Base-by-base conservation (phyloP, 2,888 invertebrate genomes). In the Eugnorisma glareosa region DNA sequence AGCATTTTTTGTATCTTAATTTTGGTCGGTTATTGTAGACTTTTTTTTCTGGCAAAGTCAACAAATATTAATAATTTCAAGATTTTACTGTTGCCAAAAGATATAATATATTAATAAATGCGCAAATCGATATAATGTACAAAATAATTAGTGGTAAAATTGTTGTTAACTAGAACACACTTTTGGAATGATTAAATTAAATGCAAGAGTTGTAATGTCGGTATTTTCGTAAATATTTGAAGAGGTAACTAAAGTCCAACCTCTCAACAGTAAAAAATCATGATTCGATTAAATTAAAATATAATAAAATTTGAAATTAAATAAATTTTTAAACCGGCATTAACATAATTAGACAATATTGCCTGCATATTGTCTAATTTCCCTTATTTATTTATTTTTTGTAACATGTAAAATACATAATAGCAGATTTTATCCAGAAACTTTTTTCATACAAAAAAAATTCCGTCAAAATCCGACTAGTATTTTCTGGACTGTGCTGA, bases 371-470 rank as follows among this genome's bases (percentile, higher is more conserved):
- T 31, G 59, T 4, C 48, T 57, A 80, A 59, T 45, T 45, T 37
- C 31, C 7, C 15, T 10, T 45, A 24, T 43, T 28, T 3, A 63
- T 48, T 64, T 48, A 2, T 18, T 28, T 57, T 48, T 35, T 31
- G 24, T 61, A 63, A 18, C 10, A 63, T 54, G 28, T 45, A 4
- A 79, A 83, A 72, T 57, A 83, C 73, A 1, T 54, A 31, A 21
- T 61, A n/a, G 51, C 86, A 86, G 71, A 71, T 48, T 67, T 63
- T 37, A 73, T 72, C 83, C 21, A 73, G 73, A 66, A 64, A 88
- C 87, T 85, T 81, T 88, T 88, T 88, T 88, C 89, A 15, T 87
- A 31, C n/a, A 88, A 88, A 88, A 87, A 88, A 83, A 83, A 80
- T 81, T 79, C 74, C 73, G 87, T 88, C 87, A 82, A 75, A 70